Base-by-base conservation (phyloP, 2,888 invertebrate genomes). In the Melolontha melolontha region DNA sequence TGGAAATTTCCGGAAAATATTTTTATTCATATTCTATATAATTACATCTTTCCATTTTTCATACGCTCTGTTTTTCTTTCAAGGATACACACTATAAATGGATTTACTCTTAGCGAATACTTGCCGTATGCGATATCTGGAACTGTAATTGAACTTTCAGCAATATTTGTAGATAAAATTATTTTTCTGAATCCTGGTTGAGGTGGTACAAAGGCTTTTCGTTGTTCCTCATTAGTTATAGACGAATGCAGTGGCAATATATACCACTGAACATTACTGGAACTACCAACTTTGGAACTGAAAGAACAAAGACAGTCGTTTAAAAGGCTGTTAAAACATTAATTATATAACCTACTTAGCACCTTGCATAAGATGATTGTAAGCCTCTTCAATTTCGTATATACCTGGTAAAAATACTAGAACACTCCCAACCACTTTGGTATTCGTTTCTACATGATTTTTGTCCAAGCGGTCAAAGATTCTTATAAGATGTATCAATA, bases 101-200 rank as follows among this genome's bases (percentile, higher is more conserved):
- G 4, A 22, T 22, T 22, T 22, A 22, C 22, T 22, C 2, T 14
- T 12, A 34, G 14, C 5, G 6, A 34, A 2, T 41, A 27, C 74
- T 78, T 79, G 91, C 92, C 91, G 83, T 93, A 96, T 83, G 90
- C 91, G 14, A 95, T 90, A 81, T 96, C 95, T 0, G 94, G 91
- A 6, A 96, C 94, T 0, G 96, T 96, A 74, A 96, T 92, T 55
- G 95, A 95, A 81, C 95, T 95, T 83, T 96, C 96, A 0, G 96
- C 95, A 73, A 96, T 95, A 82, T 96, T 96, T 6, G 96, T 96
- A 0, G 96, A 90, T 42, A 96, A 84, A 76, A 96, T 95, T 54
- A 96, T 88, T 82, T 97, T 96, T 69, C 97, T 87, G 71, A 85
- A 81, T 2, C 90, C 90, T 1, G 82, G 79, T n/a, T 87, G 86